phyloP scores from a whole-genome alignment of 1,140 invertebrate species.

The Atopsyche davidsoni region DNA sequence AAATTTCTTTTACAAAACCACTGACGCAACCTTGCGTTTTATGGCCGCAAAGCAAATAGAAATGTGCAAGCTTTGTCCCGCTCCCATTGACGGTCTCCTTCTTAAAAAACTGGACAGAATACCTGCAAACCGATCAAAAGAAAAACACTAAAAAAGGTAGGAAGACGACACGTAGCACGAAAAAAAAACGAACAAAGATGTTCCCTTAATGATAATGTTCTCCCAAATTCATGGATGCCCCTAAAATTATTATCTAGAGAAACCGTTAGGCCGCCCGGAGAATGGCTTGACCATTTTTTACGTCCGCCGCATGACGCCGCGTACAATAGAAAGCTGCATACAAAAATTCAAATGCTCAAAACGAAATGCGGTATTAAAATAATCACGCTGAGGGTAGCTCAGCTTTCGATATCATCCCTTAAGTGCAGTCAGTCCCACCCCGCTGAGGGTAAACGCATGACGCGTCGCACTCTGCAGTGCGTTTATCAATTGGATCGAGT shows the following conservation, averaged over 20 bases:
- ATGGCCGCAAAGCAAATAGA: not conserved
- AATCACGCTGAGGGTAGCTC: slow-evolving; percentile 23
- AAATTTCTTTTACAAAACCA: not conserved
- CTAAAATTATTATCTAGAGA: slow-evolving; percentile 14
- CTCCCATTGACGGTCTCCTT: slow-evolving; percentile 1
- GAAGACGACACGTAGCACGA: no score
- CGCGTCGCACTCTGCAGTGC: not conserved
- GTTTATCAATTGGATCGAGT: not conserved
- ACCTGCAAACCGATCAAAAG: slow-evolving; percentile 21
- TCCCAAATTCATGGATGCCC: slow-evolving; percentile 27
- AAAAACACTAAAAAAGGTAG: slow-evolving; percentile 21
- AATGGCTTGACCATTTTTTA: slow-evolving; percentile 25
- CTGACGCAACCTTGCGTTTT: slow-evolving; percentile 1
- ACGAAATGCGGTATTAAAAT: slow-evolving; percentile 25
- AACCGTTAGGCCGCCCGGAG: slow-evolving; percentile 13
- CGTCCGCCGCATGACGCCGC: slow-evolving; percentile 2
- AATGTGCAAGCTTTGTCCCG: not conserved
- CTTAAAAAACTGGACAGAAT: slow-evolving; percentile 18
- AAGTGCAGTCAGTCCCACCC: slow-evolving; percentile 6
- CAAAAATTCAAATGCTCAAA: slow-evolving; percentile 14
- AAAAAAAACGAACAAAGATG: slow-evolving; percentile 25
- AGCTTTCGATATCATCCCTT: slow-evolving; percentile 12
- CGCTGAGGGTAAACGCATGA: slow-evolving; percentile 5
- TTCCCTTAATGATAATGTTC: slow-evolving; percentile 31
- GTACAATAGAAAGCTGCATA: not conserved